phyloP scores from a whole-genome alignment of 92 coral and sea anemone genomes.

The Phenganax marumi region DNA sequence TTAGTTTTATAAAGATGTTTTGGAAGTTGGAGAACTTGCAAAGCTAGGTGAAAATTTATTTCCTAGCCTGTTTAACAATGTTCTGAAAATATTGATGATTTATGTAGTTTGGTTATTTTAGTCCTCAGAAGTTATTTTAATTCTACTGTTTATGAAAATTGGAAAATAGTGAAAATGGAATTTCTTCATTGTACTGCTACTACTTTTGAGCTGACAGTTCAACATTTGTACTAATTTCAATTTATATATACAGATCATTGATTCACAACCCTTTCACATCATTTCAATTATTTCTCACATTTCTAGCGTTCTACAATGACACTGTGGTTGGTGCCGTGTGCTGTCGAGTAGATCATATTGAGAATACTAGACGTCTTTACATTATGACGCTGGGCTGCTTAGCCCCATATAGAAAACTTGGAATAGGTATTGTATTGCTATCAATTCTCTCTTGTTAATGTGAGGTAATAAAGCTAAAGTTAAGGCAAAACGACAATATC shows the following conservation, averaged over 20 bases:
- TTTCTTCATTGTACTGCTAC: conserved; percentile 19
- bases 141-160: background rate
- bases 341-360: conserved; percentile 95
- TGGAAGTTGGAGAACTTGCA: conserved; percentile 97
- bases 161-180: background rate
- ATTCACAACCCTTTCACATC: background rate
- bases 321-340: conserved; percentile 98
- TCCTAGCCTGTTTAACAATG: background rate
- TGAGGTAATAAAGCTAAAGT: too few relatives aligned
- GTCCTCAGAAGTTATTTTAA: too few relatives aligned
- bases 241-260: background rate
- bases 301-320: conserved; percentile 88
- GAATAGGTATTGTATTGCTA: conserved; percentile 70
- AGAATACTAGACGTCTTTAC: conserved; percentile 83
- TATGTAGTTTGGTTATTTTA: too few relatives aligned
- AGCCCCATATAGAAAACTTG: conserved; percentile 95
- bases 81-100: background rate
- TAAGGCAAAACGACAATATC: background rate
- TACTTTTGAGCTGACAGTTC: conserved; percentile 23
- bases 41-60: conserved; percentile 69
- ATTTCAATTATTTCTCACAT: conserved; percentile 8
- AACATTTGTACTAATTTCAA: background rate
- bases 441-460: background rate
- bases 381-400: conserved; percentile 97
- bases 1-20: conserved; percentile 97